Conservation (phyloP, 1,140 invertebrate genomes). For the Halesus radiatus region DNA sequence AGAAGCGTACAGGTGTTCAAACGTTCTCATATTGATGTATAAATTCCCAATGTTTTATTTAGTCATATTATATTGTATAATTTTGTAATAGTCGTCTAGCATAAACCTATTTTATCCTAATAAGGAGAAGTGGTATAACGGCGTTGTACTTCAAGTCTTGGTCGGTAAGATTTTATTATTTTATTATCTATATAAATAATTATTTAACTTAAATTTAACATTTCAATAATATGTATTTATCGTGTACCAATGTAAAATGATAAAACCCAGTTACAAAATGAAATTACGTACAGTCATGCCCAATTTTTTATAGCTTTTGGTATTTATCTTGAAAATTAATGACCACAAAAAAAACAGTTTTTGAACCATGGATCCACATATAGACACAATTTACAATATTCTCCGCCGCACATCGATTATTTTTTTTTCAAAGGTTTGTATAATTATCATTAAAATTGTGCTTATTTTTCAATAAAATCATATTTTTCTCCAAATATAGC, state of each 20-base stretch:
- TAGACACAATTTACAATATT: no score
- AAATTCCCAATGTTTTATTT: constrained; percentile 8
- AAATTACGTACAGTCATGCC: no score
- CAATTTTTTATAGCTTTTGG: no score
- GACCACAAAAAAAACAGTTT: no score
- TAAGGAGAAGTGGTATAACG: not conserved
- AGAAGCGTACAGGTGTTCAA: not conserved
- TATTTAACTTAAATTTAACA: constrained; percentile 7
- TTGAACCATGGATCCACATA: no score
- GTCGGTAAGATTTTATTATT: constrained; percentile 20
- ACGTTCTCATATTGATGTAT: constrained; percentile 10
- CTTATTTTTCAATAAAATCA: no score
- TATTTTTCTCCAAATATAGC: no score
- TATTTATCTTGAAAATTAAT: no score
- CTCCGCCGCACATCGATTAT: no score
- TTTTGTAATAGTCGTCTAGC: constrained; percentile 1
- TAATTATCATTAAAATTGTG: no score
- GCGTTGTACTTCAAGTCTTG: not conserved
- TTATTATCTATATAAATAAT: constrained; percentile 23
- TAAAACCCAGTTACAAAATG: no score
- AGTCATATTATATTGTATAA: constrained; percentile 18
- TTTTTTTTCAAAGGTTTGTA: no score
- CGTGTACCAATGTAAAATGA: not conserved
- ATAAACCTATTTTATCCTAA: constrained; percentile 14
- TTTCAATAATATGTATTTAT: not conserved